A percentile compares a stretch with the other conserved stretches of the same genome.
phyloP scores from a whole-genome alignment of 37 sponge, comb jelly and placozoan genomes.

The Halichondria panicea region DNA sequence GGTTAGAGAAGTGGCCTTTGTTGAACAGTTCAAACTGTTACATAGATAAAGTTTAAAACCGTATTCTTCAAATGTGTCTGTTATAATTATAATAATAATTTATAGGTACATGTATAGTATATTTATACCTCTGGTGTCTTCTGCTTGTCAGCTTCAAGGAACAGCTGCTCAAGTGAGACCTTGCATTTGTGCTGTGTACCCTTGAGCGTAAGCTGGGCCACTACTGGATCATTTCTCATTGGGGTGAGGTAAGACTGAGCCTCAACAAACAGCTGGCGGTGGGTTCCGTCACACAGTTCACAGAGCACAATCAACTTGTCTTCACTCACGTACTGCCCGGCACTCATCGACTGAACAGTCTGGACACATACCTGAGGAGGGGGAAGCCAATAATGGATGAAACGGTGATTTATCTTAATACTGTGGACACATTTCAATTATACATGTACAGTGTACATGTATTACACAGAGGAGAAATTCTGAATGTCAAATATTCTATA shows the following conservation, averaged over 20 bases:
- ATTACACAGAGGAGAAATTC: too few species aligned
- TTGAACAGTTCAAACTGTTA: too few species aligned
- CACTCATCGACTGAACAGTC: slow-evolving; percentile 23
- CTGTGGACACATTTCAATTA: too few species aligned
- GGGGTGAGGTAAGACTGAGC: slow-evolving; percentile 10
- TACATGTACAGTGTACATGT: too few species aligned
- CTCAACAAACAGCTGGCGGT: slow-evolving; percentile 18
- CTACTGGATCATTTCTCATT: slow-evolving; percentile 45
- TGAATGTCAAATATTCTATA: too few species aligned
- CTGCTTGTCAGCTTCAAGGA: slow-evolving; percentile 2
- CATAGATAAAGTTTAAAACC: too few species aligned
- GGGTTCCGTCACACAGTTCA: slow-evolving; percentile 21
- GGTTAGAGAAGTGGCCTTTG: too few species aligned
- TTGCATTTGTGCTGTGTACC: neutral
- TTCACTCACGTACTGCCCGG: slow-evolving; percentile 14
- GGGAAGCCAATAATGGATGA: neutral
- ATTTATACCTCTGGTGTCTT: slow-evolving; percentile 35
- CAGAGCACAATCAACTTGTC: slow-evolving; percentile 31
- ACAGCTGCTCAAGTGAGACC: slow-evolving; percentile 8
- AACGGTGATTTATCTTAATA: too few species aligned
- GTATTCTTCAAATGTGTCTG: too few species aligned
- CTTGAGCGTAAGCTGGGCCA: slow-evolving; percentile 22
- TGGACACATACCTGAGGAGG: slow-evolving; percentile 46
- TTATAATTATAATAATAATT: too few species aligned
- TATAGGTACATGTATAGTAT: neutral